These are phyloP conservation scores for Smutsia gigantea DNA, from an alignment of 2,797 vertebrate species.

Conservation along the genomic window DNA sequence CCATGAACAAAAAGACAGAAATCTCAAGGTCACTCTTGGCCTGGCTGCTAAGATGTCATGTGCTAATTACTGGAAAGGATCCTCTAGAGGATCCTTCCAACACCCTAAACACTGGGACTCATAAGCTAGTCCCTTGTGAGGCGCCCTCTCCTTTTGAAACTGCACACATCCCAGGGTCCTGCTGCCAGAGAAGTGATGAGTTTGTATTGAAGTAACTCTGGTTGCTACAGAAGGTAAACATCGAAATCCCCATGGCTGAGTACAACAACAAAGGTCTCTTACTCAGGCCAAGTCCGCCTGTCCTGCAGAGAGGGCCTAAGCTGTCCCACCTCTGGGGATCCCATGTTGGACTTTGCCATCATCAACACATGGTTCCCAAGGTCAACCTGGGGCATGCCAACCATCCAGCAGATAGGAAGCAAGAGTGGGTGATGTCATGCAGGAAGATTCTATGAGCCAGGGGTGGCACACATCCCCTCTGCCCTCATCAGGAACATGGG, in stretches of 20 bases:
- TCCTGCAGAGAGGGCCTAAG: neutral
- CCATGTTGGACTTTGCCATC: neutral
- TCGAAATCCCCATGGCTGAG: neutral
- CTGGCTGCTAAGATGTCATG: neutral
- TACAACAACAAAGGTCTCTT: neutral
- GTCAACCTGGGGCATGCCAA: neutral
- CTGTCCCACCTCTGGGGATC: neutral
- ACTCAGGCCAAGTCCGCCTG: neutral
- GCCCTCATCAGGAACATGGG: neutral
- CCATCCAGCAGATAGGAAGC: neutral
- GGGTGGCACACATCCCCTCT: neutral
- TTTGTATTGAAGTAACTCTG: neutral
- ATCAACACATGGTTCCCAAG: neutral
- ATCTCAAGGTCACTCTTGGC: neutral
- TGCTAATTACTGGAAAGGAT: neutral
- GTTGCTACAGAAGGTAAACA: neutral
- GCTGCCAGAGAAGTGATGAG: neutral
- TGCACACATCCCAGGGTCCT: neutral
- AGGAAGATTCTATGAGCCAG: neutral
- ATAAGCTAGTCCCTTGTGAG: neutral
- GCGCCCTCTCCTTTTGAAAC: neutral
- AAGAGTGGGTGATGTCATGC: neutral
- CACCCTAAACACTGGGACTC: neutral
- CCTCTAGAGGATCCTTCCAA: neutral
- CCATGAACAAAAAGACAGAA: neutral